Conservation (phyloP, 2,888 invertebrate species). For the Brachycybe producta region DNA sequence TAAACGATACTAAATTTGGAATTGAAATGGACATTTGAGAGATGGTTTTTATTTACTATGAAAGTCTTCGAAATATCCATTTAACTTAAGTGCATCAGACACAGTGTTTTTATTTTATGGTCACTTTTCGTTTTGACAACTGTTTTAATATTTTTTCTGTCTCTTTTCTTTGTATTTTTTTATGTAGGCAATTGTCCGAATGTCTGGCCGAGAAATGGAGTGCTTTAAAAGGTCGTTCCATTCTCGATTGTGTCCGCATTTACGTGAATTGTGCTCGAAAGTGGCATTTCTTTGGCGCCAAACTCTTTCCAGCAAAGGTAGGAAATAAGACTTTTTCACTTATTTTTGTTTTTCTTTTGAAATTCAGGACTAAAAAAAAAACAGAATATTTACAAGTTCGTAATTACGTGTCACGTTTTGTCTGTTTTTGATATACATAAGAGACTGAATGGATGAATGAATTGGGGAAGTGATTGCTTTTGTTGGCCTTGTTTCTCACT, state of each 20-base stretch:
- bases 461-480: no score
- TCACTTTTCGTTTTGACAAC: no score
- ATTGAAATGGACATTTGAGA: no score
- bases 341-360: not conserved
- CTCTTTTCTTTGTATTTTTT: no score
- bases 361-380: no score
- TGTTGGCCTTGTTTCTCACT: no score
- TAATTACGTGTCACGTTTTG: no score
- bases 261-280: conserved; percentile 89
- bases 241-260: conserved; percentile 81
- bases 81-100: not conserved
- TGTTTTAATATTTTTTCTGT: no score
- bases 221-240: conserved; percentile 68
- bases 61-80: not conserved
- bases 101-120: not conserved
- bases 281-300: conserved; percentile 91
- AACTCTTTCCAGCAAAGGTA: conserved; percentile 78
- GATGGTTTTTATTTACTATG: not conserved
- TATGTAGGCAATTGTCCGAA: conserved; percentile 57
- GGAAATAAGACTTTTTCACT: conserved; percentile 14
- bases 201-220: conserved; percentile 75
- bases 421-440: no score
- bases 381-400: no score
- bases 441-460: no score
- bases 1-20: no score